Evolutionary conservation across 2,797 vertebrate species (phyloP).

Genomic region (Macrochelys suwanniensis): DNA sequence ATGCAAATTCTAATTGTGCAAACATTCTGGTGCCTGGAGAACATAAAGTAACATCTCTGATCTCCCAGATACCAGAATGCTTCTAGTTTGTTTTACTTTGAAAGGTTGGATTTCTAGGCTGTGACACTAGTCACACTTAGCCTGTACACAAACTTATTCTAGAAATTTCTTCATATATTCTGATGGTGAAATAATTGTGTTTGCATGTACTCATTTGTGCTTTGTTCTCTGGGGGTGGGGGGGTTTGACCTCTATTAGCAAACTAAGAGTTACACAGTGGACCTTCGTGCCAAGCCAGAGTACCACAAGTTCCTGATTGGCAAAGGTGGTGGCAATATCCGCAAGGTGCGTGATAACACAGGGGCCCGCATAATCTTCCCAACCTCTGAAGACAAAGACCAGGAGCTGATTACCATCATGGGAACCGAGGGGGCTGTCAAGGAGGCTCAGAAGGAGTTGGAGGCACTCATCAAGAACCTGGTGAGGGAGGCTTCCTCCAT

Average conservation of each 20-base stretch:
- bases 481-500: conserved; percentile 73
- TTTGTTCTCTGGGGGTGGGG: neutral
- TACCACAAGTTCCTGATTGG: conserved; percentile 99
- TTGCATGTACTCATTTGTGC: neutral
- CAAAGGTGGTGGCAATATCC: conserved; percentile 96
- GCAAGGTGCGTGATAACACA: conserved; percentile 96
- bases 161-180: neutral
- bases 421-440: conserved; percentile 96
- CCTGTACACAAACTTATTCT: neutral
- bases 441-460: conserved; percentile 94
- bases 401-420: conserved; percentile 97
- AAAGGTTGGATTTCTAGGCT: neutral
- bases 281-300: conserved; percentile 96
- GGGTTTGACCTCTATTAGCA: conserved; percentile 84
- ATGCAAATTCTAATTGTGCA: neutral
- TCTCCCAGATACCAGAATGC: neutral
- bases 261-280: conserved; percentile 96
- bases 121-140: fast-evolving
- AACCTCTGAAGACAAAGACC: conserved; percentile 93
- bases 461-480: conserved; percentile 94
- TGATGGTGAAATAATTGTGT: neutral
- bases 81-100: neutral
- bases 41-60: neutral
- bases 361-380: conserved; percentile 98
- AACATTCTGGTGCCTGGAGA: neutral